A percentile compares a stretch with the other conserved stretches of the same genome.
phyloP scores from a whole-genome alignment of 1,140 invertebrate species.

The Zaprionus ornatus region DNA sequence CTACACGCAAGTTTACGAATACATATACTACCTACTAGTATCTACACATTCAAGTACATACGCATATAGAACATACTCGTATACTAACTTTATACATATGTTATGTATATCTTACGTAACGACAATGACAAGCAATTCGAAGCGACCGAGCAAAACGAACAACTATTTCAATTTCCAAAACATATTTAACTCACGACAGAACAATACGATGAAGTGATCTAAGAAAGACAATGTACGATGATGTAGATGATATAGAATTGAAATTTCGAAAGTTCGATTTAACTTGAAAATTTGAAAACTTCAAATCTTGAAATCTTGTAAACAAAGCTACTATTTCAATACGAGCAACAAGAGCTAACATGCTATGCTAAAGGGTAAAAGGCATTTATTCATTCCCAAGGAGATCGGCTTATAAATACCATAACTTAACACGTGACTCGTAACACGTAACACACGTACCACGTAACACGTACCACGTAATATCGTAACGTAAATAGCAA shows the following conservation, averaged over 20 bases:
- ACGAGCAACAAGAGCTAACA: slow-evolving; percentile 61
- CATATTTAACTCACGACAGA: slow-evolving; percentile 54
- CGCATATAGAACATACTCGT: slow-evolving; percentile 55
- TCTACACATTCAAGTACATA: slow-evolving; percentile 39
- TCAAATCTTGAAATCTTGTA: slow-evolving; percentile 9
- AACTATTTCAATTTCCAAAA: slow-evolving; percentile 74
- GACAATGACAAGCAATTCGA: slow-evolving; percentile 79
- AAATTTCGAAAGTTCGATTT: slow-evolving; percentile 40
- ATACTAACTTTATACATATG: slow-evolving; percentile 42
- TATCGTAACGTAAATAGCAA: slow-evolving; percentile 79
- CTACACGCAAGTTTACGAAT: slow-evolving; percentile 26
- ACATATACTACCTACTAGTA: slow-evolving; percentile 39
- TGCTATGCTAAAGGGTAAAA: slow-evolving; percentile 79
- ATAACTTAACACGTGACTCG: slow-evolving; percentile 56
- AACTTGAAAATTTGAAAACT: slow-evolving; percentile 41
- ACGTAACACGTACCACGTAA: slow-evolving; percentile 61
- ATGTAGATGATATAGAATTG: slow-evolving; percentile 39
- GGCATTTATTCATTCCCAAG: slow-evolving; percentile 71
- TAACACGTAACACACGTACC: slow-evolving; percentile 36
- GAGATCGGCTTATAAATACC: slow-evolving; percentile 60
- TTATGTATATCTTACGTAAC: slow-evolving; percentile 68
- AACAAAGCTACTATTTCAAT: slow-evolving; percentile 45
- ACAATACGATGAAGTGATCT: slow-evolving; percentile 21
- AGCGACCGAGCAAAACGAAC: slow-evolving; percentile 52
- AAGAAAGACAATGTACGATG: background rate